phyloP scores from a whole-genome alignment of 1,140 invertebrate species.

The Zaprionus gabonicus region DNA sequence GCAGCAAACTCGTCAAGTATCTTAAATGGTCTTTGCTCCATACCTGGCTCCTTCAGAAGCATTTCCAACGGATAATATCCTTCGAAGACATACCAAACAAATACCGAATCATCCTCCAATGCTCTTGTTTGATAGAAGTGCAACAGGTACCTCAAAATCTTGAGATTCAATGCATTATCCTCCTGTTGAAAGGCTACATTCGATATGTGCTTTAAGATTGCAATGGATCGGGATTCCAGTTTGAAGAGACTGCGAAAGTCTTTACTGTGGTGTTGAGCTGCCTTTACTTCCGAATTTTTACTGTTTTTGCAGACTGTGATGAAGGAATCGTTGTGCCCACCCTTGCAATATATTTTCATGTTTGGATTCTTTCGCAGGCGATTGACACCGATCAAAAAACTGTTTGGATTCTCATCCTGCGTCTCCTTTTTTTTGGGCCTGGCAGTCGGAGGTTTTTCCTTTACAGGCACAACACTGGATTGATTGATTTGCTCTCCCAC shows the following conservation, averaged over 20 bases:
- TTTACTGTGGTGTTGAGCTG: background rate
- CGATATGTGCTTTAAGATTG: background rate
- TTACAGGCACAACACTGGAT: background rate
- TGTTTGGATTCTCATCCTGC: background rate
- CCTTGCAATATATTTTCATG: background rate
- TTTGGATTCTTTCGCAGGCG: background rate
- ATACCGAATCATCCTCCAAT: background rate
- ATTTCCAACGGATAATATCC: background rate
- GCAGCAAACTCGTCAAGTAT: background rate
- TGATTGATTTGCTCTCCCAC: background rate
- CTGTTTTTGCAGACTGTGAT: background rate
- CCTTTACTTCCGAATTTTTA: background rate
- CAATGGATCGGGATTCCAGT: background rate
- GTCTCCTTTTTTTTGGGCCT: background rate
- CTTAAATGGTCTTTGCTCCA: background rate
- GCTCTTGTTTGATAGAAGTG: background rate
- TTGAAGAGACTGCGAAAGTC: background rate
- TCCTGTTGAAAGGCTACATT: background rate
- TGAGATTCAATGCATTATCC: background rate
- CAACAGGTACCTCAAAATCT: background rate
- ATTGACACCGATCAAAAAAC: background rate
- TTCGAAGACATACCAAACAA: background rate
- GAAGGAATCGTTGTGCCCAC: background rate
- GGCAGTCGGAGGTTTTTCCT: background rate
- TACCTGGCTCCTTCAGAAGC: background rate